Percentiles rank a stretch among this genome's conserved stretches.
phyloP scores from a whole-genome alignment of 2,888 invertebrate genomes.

The Slavum lentiscoides region DNA sequence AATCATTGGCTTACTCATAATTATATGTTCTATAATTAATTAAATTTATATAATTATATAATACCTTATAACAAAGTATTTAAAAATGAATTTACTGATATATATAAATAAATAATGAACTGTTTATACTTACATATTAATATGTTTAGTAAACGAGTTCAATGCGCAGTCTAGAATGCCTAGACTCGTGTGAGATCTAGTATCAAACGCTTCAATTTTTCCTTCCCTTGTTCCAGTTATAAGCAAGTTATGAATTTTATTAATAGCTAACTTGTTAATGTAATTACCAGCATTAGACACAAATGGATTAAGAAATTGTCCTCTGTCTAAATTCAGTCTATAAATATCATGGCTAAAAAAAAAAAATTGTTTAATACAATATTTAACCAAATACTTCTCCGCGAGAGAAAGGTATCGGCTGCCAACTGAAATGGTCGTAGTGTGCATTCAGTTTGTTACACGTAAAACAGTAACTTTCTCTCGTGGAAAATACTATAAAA shows the following conservation, averaged over 20 bases:
- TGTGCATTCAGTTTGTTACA: too few species aligned
- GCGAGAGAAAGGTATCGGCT: too few species aligned
- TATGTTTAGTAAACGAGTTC: constrained; percentile 60
- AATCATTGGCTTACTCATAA: too few species aligned
- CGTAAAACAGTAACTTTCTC: too few species aligned
- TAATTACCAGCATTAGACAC: constrained; percentile 67
- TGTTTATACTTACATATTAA: constrained; percentile 41
- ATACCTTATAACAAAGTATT: too few species aligned
- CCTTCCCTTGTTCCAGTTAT: constrained; percentile 88
- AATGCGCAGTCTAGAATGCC: constrained; percentile 83
- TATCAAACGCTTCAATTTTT: constrained; percentile 96
- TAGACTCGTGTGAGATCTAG: constrained; percentile 75
- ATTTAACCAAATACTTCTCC: too few species aligned
- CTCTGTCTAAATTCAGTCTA: constrained; percentile 91
- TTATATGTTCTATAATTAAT: too few species aligned
- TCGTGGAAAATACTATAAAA: too few species aligned
- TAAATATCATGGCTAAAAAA: constrained; percentile 78
- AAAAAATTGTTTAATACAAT: too few species aligned
- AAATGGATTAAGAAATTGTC: constrained; percentile 87
- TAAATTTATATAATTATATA: too few species aligned
- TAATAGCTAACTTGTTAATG: constrained; percentile 79
- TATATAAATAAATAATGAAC: background rate
- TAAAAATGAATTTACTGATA: too few species aligned
- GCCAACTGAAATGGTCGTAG: too few species aligned
- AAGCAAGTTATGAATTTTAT: constrained; percentile 85